Base-by-base conservation (phyloP, 1,140 invertebrate genomes). In the Drosophila gunungcola region DNA sequence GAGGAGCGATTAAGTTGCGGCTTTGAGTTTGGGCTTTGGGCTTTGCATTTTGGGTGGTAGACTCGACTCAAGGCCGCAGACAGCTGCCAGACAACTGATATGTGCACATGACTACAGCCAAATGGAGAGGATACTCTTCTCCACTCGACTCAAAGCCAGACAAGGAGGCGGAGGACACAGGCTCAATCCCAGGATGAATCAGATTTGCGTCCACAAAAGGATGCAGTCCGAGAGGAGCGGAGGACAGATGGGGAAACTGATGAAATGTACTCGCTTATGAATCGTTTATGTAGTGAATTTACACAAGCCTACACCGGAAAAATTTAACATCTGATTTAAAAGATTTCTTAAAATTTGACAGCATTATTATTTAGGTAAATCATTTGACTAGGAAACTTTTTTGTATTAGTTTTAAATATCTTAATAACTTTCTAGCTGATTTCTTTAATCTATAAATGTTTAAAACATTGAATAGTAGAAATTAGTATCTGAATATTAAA, bases 81-180 rank as follows among this genome's bases (percentile, higher is more conserved):
- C 88, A 83, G 69, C 88, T 91, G 88, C 80, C 89, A 91, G 89
- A 91, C 88, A 85, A 83, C 88, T 91, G 88, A 91, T 91, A 91
- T 91, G 85, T 82, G 67, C 85, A 90, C 79, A 86, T 86, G 86
- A 88, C 53, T 76, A 72, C 82, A 80, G 65, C 46, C 60, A 13
- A 70, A 54, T 73, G 69, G 58, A 53, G 27, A 73, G 36, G 54
- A 41, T 21, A 21, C 16, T 21, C 16, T 21, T 1, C 16, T 21
- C 16, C 16, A 21, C 16, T 21, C 16, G 56, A 45, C 73, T 55
- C 60, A 60, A 55, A 58, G 80, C 54, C 77, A 73, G 72, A 70
- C 68, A 55, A 29, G 63, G 55, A 80, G 64, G 49, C 42, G 55
- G 62, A 60, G 58, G 39, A 57, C 63, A 63, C 34, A 39, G 64